phyloP scores from a whole-genome alignment of 2,888 invertebrate genomes.

The Tupiocoris notatus region DNA sequence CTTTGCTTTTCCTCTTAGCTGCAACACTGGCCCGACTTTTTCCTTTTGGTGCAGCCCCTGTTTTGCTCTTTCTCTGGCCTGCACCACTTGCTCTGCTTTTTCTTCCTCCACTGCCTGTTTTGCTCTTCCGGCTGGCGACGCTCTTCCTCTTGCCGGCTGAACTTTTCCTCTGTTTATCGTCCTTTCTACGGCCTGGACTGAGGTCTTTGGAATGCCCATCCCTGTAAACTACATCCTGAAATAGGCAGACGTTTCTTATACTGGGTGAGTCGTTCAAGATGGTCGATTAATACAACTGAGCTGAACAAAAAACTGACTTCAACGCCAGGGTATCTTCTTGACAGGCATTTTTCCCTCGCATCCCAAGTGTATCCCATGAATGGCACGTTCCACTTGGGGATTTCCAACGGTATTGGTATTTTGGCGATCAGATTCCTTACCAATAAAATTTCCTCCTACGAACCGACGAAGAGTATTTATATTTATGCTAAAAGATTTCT shows the following conservation, averaged over 20 bases:
- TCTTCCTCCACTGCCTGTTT: neutral
- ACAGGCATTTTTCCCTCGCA: conserved; percentile 28
- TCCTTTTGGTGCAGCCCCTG: no score
- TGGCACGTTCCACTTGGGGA: conserved; percentile 36
- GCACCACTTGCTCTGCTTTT: conserved; percentile 8
- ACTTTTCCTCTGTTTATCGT: neutral
- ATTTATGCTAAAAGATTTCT: no score
- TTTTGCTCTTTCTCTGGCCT: neutral
- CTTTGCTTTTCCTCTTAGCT: conserved; percentile 7
- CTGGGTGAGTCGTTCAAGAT: no score
- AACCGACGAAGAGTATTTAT: no score
- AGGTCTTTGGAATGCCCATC: neutral
- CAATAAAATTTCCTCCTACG: conserved; percentile 20
- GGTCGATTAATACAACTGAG: neutral
- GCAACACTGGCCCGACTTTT: neutral
- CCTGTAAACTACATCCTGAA: conserved; percentile 15
- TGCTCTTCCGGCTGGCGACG: no score
- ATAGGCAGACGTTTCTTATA: no score
- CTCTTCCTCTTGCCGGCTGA: neutral
- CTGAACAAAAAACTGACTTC: conserved; percentile 13
- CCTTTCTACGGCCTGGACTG: neutral
- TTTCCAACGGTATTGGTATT: conserved; percentile 41
- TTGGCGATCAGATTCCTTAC: conserved; percentile 40
- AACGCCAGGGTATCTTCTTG: conserved; percentile 17
- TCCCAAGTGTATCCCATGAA: conserved; percentile 44